Evolutionary conservation across 2,888 invertebrate species (phyloP), one percentile per base, ranked within the genome.

Genomic region (Melipona beecheii): DNA sequence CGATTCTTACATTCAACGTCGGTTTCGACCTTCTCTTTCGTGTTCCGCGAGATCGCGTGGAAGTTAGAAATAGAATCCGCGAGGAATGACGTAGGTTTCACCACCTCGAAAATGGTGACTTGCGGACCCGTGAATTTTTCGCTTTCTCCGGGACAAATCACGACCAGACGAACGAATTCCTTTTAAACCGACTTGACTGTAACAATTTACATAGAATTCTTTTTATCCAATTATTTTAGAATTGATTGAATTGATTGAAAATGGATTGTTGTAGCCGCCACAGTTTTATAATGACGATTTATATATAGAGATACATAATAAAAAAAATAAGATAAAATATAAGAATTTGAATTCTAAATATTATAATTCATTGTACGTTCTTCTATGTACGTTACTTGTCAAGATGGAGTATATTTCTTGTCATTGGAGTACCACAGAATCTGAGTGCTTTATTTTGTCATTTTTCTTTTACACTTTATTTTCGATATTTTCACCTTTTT

Each of bases 51-150:
- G 82, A 88, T 90, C 90, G 90, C 86, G 89, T 86, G 88, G 79
- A 89, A 79, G 90, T 90, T 91, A 87, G 90, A 91, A 91, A 91
- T 91, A 91, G 90, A 89, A 89, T 90, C 87, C 78, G 81, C 83
- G 85, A 83, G 81, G 80, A 87, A 75, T 87, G 89, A 90, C 87
- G 90, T 83, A 79, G 82, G 77, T 87, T 87, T 83, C 77, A 74
- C 78, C 74, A 75, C 64, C 66, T 31, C 65, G 69, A 65, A 78
- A 71, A 60, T 24, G 60, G 19, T 56, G 36, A 54, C 52, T 71
- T 50, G 58, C 50, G 49, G 66, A 64, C 24, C n/a, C 56, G 69
- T 43, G 21, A 21, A 58, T 81, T 60, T 72, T 66, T 75, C 56
- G 60, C 75, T 75, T 79, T 79, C 75, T 31, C 68, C 43, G 27